Percentiles rank a stretch among this genome's conserved stretches.
These are phyloP conservation scores for Erebia aethiops DNA, from an alignment of 2,888 invertebrate genomes.

Conservation along the genomic window DNA sequence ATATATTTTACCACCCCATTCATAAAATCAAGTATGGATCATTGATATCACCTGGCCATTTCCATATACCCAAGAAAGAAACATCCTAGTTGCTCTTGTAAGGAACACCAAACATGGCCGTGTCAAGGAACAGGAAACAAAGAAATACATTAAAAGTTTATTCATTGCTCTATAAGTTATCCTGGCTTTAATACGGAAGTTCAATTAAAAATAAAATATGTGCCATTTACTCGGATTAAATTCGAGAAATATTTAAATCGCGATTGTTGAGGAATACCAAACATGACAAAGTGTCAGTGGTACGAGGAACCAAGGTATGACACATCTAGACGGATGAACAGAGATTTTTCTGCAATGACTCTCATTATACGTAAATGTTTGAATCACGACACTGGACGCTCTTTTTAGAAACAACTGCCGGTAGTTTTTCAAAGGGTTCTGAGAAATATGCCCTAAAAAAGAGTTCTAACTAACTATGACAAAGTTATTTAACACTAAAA, in stretches of 20 bases:
- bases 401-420: conserved; percentile 50
- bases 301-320: conserved; percentile 49
- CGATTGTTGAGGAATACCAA: conserved; percentile 1
- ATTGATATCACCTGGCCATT: too few relatives aligned
- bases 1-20: too few relatives aligned
- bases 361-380: conserved; percentile 66
- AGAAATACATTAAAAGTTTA: not conserved
- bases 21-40: too few relatives aligned
- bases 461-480: conserved; percentile 28
- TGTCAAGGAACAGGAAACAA: too few relatives aligned
- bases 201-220: not conserved
- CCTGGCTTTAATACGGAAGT: not conserved
- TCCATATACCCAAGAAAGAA: too few relatives aligned
- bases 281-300: conserved; percentile 8
- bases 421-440: conserved; percentile 40
- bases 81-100: too few relatives aligned
- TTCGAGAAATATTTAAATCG: not conserved
- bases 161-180: not conserved
- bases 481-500: conserved; percentile 18
- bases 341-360: conserved; percentile 76
- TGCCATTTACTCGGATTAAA: not conserved
- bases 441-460: conserved; percentile 35
- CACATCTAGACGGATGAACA: conserved; percentile 67
- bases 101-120: too few relatives aligned
- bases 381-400: conserved; percentile 59